Evolutionary conservation across 2,797 vertebrate species (phyloP).

Genomic region (Sebastes matsubarae): DNA sequence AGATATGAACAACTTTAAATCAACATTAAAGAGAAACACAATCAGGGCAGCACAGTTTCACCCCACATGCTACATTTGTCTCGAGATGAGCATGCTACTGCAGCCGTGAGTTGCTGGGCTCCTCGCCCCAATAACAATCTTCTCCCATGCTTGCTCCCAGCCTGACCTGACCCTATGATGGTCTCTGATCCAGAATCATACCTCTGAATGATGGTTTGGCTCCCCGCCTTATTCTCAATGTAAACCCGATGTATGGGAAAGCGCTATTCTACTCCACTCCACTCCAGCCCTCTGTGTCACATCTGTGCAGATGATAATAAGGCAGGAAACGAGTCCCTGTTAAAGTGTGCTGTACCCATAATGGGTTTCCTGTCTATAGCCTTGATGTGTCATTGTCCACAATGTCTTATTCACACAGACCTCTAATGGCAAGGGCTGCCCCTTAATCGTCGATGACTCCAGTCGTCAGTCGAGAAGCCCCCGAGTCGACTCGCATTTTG

Average conservation of each 20-base stretch:
- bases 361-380: slow-evolving; percentile 24
- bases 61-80: not conserved
- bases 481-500: not conserved
- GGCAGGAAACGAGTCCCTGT: slow-evolving; percentile 27
- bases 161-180: not conserved
- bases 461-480: not conserved
- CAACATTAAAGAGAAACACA: not conserved
- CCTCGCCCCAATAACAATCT: not conserved
- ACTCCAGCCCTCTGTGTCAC: slow-evolving; percentile 10
- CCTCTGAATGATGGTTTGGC: not conserved
- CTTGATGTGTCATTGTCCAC: slow-evolving; percentile 10
- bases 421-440: not conserved
- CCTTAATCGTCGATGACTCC: not conserved
- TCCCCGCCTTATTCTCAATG: not conserved
- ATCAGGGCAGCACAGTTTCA: not conserved
- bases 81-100: not conserved
- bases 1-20: not conserved
- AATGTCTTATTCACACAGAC: slow-evolving; percentile 7
- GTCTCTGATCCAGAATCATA: not conserved
- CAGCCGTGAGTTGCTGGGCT: not conserved
- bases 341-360: slow-evolving; percentile 11
- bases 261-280: not conserved
- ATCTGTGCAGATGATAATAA: slow-evolving; percentile 26
- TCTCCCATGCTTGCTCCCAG: not conserved
- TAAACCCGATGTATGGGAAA: not conserved